phyloP scores from a whole-genome alignment of 2,797 vertebrate species.

The Acanthornis magna region DNA sequence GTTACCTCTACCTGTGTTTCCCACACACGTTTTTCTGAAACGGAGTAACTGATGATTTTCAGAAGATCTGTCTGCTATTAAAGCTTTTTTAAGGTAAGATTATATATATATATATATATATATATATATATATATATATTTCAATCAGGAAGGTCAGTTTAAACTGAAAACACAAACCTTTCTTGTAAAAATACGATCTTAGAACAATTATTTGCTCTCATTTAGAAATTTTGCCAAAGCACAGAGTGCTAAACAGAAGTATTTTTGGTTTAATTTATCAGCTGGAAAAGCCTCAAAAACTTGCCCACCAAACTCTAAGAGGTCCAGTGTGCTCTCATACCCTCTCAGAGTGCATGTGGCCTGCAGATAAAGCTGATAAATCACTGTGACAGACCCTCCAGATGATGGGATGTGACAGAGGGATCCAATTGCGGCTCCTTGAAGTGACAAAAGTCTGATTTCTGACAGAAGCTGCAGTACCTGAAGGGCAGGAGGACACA shows the following conservation, averaged over 20 bases:
- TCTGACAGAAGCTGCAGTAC: background rate
- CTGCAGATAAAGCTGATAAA: background rate
- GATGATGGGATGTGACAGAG: background rate
- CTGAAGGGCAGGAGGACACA: background rate
- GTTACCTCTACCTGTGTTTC: background rate
- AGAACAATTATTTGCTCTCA: background rate
- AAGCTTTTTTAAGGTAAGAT: background rate
- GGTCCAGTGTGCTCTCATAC: background rate
- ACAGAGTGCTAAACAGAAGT: background rate
- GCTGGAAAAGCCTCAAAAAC: background rate
- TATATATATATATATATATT: background rate
- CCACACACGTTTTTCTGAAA: background rate
- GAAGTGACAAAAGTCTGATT: background rate
- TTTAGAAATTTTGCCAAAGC: background rate
- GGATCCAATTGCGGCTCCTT: background rate
- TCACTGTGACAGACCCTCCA: background rate
- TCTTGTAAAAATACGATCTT: background rate
- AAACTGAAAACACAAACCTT: background rate
- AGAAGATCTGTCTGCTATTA: background rate
- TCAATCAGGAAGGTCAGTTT: background rate
- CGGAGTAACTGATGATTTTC: background rate
- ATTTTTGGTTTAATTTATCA: background rate
- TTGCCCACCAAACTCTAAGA: background rate
- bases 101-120: no score
- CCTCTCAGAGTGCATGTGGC: background rate